phyloP scores from a whole-genome alignment of 2,888 invertebrate species.

The Thereva nobilitata region DNA sequence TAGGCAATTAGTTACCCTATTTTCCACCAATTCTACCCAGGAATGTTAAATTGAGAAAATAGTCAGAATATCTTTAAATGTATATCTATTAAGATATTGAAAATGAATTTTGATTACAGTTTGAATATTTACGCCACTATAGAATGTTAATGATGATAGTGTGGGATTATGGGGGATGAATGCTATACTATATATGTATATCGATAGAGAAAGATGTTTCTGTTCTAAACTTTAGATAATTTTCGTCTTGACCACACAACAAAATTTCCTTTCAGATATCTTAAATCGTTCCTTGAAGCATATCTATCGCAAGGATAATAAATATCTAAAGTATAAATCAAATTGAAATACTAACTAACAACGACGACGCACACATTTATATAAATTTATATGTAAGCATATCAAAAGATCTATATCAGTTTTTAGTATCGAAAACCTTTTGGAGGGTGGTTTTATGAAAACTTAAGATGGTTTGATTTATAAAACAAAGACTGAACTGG shows the following conservation, averaged over 20 bases:
- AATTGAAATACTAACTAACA: neutral
- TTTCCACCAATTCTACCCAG: slow-evolving; percentile 26
- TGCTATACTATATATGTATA: neutral
- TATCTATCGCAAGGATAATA: slow-evolving; percentile 26
- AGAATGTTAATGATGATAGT: neutral
- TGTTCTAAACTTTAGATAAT: slow-evolving; percentile 13
- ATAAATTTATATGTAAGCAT: neutral
- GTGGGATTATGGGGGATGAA: neutral
- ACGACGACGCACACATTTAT: neutral
- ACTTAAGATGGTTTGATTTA: slow-evolving; percentile 36
- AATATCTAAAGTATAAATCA: slow-evolving; percentile 24
- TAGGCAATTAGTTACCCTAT: slow-evolving; percentile 35
- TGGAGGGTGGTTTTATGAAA: slow-evolving; percentile 27
- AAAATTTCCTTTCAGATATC: neutral
- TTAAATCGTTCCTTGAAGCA: slow-evolving; percentile 26
- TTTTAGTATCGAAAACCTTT: slow-evolving; percentile 28
- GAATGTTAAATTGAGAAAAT: slow-evolving; percentile 27
- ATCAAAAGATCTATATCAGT: slow-evolving; percentile 21
- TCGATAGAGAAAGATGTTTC: slow-evolving; percentile 25
- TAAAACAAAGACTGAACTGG: slow-evolving; percentile 25
- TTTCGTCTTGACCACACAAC: slow-evolving; percentile 10
- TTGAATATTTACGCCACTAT: slow-evolving; percentile 19
- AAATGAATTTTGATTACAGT: slow-evolving; percentile 28
- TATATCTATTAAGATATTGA: neutral
- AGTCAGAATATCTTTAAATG: neutral